Evolutionary conservation across 2,888 invertebrate species (phyloP), one percentile per base, ranked within the genome.

Genomic region (Choristoneura rosaceana): DNA sequence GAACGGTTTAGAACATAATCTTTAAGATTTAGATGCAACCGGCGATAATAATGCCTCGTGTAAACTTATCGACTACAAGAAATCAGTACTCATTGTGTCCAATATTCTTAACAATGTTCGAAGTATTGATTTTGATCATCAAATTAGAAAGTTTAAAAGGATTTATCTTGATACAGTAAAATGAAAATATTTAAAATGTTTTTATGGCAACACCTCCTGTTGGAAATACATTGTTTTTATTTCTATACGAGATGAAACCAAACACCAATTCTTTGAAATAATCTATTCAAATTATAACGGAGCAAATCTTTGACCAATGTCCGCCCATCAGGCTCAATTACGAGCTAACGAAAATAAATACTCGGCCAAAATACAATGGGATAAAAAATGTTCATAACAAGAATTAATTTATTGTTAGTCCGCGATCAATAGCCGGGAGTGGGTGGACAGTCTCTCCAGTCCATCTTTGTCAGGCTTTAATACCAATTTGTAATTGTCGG

Each of bases 381-480:
- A 88, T 91, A 91, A 93, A 91, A 91, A 92, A 90, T 87, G 90
- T 86, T 93, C 88, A 93, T 93, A 93, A 93, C 92, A 90, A 87
- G 93, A 91, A 91, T 93, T 93, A 92, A 93, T 93, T 93, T 92
- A 92, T 92, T 90, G 90, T 91, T 80, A 89, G 86, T 85, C 90
- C 88, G 85, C 90, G 89, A 91, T 94, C 91, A 93, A 93, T 92
- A 90, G 92, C 84, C 83, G 82, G 87, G 90, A 91, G 93, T 94
- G 93, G 94, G 94, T 93, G 94, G 94, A 94, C 93, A 93, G 92
- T 88, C 92, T 89, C 88, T 90, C 88, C 91, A 91, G 93, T 93
- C 92, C 93, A 93, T 93, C 93, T 93, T 93, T 93, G 93, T 94
- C 91, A 92, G 87, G 90, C 92, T 91, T 90, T 93, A 91, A 92